Percentiles rank a stretch among this genome's conserved stretches.
Evolutionary conservation across 2,797 vertebrate genomes (phyloP).

Genomic region (Enteromius fasciolatus): DNA sequence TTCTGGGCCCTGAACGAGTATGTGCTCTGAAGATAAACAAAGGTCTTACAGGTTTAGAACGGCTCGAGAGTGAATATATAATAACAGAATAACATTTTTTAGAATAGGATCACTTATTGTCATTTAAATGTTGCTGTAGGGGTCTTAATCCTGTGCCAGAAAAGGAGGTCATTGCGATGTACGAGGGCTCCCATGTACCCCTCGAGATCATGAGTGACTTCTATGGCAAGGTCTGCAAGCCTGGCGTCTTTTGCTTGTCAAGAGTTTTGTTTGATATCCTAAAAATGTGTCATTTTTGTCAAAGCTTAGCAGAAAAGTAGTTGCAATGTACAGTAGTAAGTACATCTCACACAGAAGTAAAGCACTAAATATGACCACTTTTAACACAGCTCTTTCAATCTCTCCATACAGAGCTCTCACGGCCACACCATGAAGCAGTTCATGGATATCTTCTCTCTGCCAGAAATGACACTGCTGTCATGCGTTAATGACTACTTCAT

Average conservation of each 20-base stretch:
- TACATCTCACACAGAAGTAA: not conserved
- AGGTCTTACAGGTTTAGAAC: not conserved
- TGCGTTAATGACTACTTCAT: conserved; percentile 98
- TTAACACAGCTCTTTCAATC: not conserved
- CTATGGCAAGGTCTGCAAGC: conserved; percentile 91
- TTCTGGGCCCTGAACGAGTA: not conserved
- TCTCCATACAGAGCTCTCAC: conserved; percentile 86
- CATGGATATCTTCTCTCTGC: conserved; percentile 99
- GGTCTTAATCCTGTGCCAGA: conserved; percentile 92
- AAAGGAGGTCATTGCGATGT: conserved; percentile 96
- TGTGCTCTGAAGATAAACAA: not conserved
- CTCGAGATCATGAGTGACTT: conserved; percentile 99
- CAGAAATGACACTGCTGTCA: conserved; percentile 95
- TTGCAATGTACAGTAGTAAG: not conserved
- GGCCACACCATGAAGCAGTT: conserved; percentile 98
- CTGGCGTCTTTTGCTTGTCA: not conserved
- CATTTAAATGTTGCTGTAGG: conserved; percentile 72
- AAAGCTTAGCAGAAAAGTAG: not conserved
- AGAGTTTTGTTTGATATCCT: not conserved
- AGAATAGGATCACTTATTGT: no score
- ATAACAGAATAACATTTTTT: not conserved
- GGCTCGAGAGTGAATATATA: not conserved
- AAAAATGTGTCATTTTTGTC: not conserved
- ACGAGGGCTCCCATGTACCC: conserved; percentile 93
- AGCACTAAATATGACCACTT: not conserved